Conservation (phyloP, 64 coral and sea anemone species). For the Cladopsammia gracilis region DNA sequence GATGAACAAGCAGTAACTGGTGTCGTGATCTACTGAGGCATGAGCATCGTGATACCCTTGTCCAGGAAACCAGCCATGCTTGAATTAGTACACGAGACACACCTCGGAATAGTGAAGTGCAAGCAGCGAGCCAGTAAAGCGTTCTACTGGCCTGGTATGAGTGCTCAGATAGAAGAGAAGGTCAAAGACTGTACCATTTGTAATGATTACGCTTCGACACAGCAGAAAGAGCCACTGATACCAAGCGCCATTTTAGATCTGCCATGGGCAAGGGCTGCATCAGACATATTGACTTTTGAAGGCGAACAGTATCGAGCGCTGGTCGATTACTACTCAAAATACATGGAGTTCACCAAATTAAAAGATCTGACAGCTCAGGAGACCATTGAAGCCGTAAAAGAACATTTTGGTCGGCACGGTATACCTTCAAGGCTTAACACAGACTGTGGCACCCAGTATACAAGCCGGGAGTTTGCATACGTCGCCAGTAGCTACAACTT, state of each 20-base stretch:
- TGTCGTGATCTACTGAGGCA: constrained; percentile 35
- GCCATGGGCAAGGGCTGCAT: constrained; percentile 51
- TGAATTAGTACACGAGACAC: constrained; percentile 22
- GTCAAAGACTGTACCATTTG: constrained; percentile 44
- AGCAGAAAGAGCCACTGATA: constrained; percentile 59
- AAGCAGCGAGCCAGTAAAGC: constrained; percentile 66
- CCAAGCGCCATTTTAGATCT: constrained; percentile 17
- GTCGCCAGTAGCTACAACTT: constrained; percentile 49
- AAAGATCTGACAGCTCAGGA: constrained; percentile 8
- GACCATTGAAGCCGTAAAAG: constrained; percentile 17
- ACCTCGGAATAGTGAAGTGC: constrained; percentile 54
- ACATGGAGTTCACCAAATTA: constrained; percentile 60
- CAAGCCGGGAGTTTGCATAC: constrained; percentile 8
- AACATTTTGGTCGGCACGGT: constrained; percentile 36
- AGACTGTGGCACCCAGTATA: constrained; percentile 35
- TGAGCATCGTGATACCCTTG: constrained; percentile 48
- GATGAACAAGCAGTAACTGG: constrained; percentile 34
- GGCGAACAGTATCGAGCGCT: not conserved
- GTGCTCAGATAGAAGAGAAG: constrained; percentile 47
- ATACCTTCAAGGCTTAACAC: constrained; percentile 31
- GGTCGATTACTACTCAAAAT: constrained; percentile 58
- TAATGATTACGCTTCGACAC: constrained; percentile 33
- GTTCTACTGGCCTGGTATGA: constrained; percentile 43
- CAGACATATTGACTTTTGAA: constrained; percentile 29
- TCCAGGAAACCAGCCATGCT: constrained; percentile 39